Evolutionary conservation across 2,888 invertebrate genomes (phyloP).

Genomic region (Cheilosia variabilis): DNA sequence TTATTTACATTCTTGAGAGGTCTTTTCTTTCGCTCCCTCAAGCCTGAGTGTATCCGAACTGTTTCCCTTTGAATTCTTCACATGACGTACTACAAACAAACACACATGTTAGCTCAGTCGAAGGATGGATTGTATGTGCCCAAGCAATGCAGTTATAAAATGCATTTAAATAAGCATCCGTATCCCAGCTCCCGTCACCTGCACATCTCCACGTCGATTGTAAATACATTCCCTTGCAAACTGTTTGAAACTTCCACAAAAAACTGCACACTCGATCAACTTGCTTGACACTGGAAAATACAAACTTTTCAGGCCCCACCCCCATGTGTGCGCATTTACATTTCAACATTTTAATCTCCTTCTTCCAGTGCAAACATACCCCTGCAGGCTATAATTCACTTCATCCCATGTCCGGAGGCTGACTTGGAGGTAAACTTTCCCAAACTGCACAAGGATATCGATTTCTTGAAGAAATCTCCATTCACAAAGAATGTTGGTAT

Average conservation of each 20-base stretch:
- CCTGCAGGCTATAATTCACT: conserved; percentile 79
- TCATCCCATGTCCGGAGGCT: conserved; percentile 78
- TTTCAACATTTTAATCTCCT: conserved; percentile 1
- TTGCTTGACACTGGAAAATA: conserved; percentile 43
- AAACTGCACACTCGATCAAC: conserved; percentile 47
- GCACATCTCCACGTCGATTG: conserved; percentile 17
- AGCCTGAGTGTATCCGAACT: too few species aligned
- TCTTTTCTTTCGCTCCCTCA: too few species aligned
- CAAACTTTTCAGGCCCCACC: neutral
- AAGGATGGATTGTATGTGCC: too few species aligned
- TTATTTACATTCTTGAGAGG: too few species aligned
- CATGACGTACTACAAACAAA: too few species aligned
- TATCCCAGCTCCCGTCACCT: neutral
- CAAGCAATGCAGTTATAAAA: too few species aligned
- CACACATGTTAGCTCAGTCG: too few species aligned
- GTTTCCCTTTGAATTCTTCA: too few species aligned
- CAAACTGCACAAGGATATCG: conserved; percentile 74
- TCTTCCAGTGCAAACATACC: conserved; percentile 71
- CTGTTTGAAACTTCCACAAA: conserved; percentile 24
- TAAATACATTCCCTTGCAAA: conserved; percentile 25
- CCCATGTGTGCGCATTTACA: neutral
- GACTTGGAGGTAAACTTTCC: conserved; percentile 75
- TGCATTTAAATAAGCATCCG: too few species aligned
- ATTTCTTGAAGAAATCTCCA: conserved; percentile 76
- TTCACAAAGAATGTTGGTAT: conserved; percentile 79